These are phyloP conservation scores for Escarpia spicata DNA, from an alignment of 2,888 invertebrate genomes.

Conservation along the genomic window DNA sequence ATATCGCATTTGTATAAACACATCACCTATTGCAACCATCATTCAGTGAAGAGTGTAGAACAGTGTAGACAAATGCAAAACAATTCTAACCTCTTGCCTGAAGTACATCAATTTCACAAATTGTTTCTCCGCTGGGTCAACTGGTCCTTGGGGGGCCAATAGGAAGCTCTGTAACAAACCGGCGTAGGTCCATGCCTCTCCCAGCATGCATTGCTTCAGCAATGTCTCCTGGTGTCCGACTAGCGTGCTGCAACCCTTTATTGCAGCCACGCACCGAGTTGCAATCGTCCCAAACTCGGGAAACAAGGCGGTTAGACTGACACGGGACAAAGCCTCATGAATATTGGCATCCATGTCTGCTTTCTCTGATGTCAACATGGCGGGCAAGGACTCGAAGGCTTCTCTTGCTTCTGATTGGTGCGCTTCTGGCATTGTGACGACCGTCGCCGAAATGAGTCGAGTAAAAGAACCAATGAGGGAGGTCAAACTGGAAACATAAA, in stretches of 20 bases:
- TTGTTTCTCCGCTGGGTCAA: constrained; percentile 86
- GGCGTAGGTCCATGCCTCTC: constrained; percentile 46
- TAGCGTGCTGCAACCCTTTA: background rate
- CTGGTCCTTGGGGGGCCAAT: constrained; percentile 70
- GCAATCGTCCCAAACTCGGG: background rate
- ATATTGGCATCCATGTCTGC: background rate
- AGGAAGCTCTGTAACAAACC: constrained; percentile 49
- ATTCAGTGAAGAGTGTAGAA: too few species aligned
- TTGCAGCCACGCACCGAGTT: background rate
- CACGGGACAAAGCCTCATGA: background rate
- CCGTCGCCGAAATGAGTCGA: background rate
- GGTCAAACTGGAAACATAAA: background rate
- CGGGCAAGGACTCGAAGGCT: background rate
- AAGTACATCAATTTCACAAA: constrained; percentile 78
- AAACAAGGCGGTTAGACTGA: background rate
- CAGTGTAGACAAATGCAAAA: background rate
- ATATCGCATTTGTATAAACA: background rate
- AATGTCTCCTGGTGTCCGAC: background rate
- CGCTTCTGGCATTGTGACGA: background rate
- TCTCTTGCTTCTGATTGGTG: background rate
- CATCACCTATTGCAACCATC: too few species aligned
- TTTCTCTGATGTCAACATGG: background rate
- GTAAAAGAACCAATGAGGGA: background rate
- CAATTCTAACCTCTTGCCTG: constrained; percentile 73
- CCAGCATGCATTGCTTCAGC: constrained; percentile 28